These are phyloP conservation scores for Choristoneura rosaceana DNA, from an alignment of 2,888 invertebrate genomes.

Conservation along the genomic window DNA sequence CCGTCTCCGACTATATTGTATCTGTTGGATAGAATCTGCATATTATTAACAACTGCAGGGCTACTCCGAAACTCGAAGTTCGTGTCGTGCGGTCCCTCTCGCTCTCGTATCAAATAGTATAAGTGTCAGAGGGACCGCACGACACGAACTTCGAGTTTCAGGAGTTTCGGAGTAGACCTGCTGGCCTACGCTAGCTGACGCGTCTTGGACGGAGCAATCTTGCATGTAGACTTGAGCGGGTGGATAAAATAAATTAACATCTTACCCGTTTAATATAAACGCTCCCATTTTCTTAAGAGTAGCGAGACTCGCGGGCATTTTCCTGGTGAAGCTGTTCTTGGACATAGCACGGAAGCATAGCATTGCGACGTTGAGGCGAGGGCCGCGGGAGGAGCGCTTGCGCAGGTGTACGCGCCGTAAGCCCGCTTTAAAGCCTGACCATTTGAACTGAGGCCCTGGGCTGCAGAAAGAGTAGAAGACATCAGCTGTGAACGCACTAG, in stretches of 20 bases:
- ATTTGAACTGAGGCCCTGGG: neutral
- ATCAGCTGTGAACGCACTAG: neutral
- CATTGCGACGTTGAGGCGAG: constrained; percentile 87
- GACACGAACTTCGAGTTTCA: too few relatives aligned
- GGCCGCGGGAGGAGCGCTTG: neutral
- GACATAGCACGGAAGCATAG: constrained; percentile 94
- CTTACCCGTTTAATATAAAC: constrained; percentile 86
- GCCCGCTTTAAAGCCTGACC: constrained; percentile 3
- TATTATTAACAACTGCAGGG: too few relatives aligned
- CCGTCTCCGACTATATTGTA: constrained; percentile 91
- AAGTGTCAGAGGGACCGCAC: too few relatives aligned
- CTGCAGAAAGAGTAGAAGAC: neutral
- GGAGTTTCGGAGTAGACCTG: too few relatives aligned
- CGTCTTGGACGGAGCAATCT: too few relatives aligned
- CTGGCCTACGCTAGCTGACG: too few relatives aligned
- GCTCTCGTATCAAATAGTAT: too few relatives aligned
- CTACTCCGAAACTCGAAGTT: too few relatives aligned
- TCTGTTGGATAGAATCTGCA: neutral
- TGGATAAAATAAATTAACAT: too few relatives aligned
- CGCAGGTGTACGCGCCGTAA: neutral
- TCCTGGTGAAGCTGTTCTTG: constrained; percentile 90
- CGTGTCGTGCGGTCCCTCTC: too few relatives aligned
- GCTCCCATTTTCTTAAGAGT: constrained; percentile 87
- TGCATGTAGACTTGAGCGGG: too few relatives aligned
- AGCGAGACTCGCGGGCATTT: constrained; percentile 89